Conservation (phyloP, 2,113 vertebrate genomes). For the Melanerpes formicivorus region DNA sequence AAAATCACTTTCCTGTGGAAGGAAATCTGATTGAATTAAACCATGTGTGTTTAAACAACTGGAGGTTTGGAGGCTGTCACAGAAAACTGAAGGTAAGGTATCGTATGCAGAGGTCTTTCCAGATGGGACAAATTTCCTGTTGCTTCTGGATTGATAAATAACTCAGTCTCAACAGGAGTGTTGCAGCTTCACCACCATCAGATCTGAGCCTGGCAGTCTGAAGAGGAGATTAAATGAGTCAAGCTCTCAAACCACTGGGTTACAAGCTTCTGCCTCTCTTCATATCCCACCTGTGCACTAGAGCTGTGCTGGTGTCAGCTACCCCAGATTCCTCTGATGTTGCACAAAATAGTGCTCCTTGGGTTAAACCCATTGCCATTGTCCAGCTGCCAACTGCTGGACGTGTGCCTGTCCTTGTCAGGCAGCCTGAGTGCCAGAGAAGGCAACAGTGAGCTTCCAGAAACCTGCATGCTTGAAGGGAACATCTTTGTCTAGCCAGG, state of each 20-base stretch:
- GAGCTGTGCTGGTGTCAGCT: background rate
- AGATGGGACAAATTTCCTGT: slow-evolving; percentile 23
- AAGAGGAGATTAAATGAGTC: background rate
- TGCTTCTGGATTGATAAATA: background rate
- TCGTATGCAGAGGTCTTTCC: background rate
- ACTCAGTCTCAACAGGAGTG: background rate
- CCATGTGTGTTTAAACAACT: background rate
- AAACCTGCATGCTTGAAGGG: too few species aligned
- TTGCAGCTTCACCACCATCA: background rate
- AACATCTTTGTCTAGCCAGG: background rate
- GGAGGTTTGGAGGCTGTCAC: background rate
- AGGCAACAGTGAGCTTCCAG: background rate
- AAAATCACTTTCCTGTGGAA: slow-evolving; percentile 1
- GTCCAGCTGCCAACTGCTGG: background rate
- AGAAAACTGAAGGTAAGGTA: background rate
- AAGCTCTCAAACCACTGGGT: background rate
- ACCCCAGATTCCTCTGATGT: background rate
- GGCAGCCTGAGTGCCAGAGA: background rate
- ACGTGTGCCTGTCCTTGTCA: rapidly evolving
- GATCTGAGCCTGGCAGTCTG: background rate
- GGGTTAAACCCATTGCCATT: background rate
- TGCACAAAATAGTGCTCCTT: background rate
- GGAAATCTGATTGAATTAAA: background rate
- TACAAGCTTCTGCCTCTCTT: background rate
- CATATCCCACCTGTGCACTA: background rate